These are phyloP conservation scores for Spilosoma lubricipeda DNA, from an alignment of 2,888 invertebrate species.

Conservation along the genomic window DNA sequence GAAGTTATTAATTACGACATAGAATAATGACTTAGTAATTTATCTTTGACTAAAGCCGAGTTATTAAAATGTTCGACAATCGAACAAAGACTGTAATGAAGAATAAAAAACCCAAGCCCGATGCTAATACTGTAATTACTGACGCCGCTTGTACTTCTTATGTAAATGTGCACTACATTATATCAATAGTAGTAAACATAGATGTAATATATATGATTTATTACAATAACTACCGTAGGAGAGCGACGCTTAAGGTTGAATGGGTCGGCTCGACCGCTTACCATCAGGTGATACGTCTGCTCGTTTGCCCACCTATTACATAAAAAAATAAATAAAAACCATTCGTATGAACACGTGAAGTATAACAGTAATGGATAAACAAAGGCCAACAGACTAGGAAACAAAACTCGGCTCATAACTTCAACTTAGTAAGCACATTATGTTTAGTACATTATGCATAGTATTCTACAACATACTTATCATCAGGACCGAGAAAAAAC, in stretches of 20 bases:
- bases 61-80: constrained; percentile 1
- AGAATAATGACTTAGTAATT: constrained; percentile 10
- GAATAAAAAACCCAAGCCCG: neutral
- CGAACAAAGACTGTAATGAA: constrained; percentile 1
- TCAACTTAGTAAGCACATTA: constrained; percentile 28
- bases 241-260: too few species aligned
- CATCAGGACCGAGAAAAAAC: constrained; percentile 37
- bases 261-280: too few species aligned
- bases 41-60: neutral
- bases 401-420: constrained; percentile 36
- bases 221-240: too few species aligned
- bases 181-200: neutral
- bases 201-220: neutral
- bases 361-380: constrained; percentile 18
- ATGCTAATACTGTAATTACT: neutral
- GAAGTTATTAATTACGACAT: constrained; percentile 5
- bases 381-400: constrained; percentile 38
- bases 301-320: too few species aligned
- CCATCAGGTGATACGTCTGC: too few species aligned
- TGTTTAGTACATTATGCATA: too few species aligned
- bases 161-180: neutral
- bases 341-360: constrained; percentile 16
- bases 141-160: neutral
- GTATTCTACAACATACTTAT: constrained; percentile 47
- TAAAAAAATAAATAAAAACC: too few species aligned